phyloP scores from a whole-genome alignment of 2,888 invertebrate genomes.

The Hirtodrosophila alboralis region DNA sequence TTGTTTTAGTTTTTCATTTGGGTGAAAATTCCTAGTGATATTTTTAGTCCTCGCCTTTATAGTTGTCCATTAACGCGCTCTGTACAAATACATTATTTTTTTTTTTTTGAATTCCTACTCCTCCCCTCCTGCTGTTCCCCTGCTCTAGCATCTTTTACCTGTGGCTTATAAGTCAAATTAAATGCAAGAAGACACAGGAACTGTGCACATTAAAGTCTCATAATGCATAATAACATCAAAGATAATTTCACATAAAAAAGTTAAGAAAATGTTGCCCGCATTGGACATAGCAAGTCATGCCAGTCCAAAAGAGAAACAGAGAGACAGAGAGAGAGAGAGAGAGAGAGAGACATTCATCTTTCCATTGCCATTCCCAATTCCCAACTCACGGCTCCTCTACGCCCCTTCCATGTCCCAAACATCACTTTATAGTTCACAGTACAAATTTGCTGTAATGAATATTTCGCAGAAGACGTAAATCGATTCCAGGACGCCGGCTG shows the following conservation, averaged over 20 bases:
- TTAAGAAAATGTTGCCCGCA: slow-evolving; percentile 45
- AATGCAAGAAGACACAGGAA: slow-evolving; percentile 62
- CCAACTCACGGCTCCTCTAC: not conserved
- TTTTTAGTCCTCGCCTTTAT: slow-evolving; percentile 22
- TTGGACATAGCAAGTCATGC: slow-evolving; percentile 58
- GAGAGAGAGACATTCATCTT: slow-evolving; percentile 7
- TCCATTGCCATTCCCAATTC: slow-evolving; percentile 4
- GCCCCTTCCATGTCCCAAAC: too few species aligned
- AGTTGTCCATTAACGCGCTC: slow-evolving; percentile 30
- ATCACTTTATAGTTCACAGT: slow-evolving; percentile 6
- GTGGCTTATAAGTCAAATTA: slow-evolving; percentile 37
- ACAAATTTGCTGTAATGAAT: slow-evolving; percentile 73
- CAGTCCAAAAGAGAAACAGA: slow-evolving; percentile 2
- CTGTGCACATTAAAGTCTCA: slow-evolving; percentile 69
- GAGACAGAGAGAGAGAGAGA: not conserved
- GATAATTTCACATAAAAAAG: slow-evolving; percentile 67
- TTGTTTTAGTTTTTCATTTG: slow-evolving; percentile 29
- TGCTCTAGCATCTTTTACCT: too few species aligned
- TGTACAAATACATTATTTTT: slow-evolving; percentile 25
- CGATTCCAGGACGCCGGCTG: slow-evolving; percentile 59
- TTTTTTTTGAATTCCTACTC: not conserved
- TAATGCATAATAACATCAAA: slow-evolving; percentile 72
- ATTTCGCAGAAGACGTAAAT: slow-evolving; percentile 73
- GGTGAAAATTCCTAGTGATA: slow-evolving; percentile 38
- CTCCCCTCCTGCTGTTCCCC: slow-evolving; percentile 4